Evolutionary conservation across 2,797 vertebrate species (phyloP), one percentile per base, ranked within the genome.

Genomic region (Onychomys torridus): DNA sequence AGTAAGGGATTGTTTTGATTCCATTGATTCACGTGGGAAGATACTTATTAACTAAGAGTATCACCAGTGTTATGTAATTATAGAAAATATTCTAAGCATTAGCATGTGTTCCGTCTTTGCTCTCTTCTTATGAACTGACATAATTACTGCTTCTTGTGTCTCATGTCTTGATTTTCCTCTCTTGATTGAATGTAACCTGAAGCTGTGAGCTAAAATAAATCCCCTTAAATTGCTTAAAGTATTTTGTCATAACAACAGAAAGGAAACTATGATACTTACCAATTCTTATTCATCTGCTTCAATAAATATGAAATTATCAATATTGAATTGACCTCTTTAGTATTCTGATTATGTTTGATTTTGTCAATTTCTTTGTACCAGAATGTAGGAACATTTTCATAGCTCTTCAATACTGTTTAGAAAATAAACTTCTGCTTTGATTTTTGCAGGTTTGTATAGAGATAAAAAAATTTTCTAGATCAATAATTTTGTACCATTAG

Each of bases 361-460:
- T n/a, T 95, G 75, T 90, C 73, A 81, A 46, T 12, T n/a, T 85
- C 4, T 67, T 83, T 83, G 77, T 91, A 75, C 43, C 32, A 94
- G 10, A 81, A 92, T 94, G 14, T 73, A 79, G 16, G 14, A 27
- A 69, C 71, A 84, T 17, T 79, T 57, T 83, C 19, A 78, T 63
- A 71, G 32, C 12, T n/a, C 57, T 91, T 25, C 92, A 71, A 94
- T 40, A 90, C 52, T 59, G 37, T 40, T 81, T 52, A 81, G 77
- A 79, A 95, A 96, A 85, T 71, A 65, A 96, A 81, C 43, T 83
- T 43, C 57, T 96, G 57, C 32, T 84, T 25, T 96, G 23, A 13
- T 88, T 29, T 73, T 92, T 90, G 17, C 19, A 34, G 2, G 32
- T 55, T 78, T 52, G 32, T 78, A n/a, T 52, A n/a, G 16, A 55